Evolutionary conservation across 2,797 vertebrate species (phyloP).

Genomic region (Sciurus carolinensis): DNA sequence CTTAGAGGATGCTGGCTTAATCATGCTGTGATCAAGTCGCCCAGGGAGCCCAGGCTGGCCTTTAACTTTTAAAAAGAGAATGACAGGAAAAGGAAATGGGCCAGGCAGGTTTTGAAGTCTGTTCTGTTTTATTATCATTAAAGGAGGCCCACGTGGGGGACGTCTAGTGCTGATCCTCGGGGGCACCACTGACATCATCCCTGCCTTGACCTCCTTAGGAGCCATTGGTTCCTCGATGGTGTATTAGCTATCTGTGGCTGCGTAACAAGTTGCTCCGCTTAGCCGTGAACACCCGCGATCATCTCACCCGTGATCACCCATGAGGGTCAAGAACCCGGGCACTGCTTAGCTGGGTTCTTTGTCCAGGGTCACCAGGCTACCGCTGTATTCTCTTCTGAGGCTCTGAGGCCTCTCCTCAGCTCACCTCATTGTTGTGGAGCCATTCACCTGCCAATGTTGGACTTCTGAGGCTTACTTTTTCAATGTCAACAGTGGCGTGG

Average conservation of each 20-base stretch:
- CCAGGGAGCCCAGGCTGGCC: background rate
- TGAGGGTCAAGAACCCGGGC: background rate
- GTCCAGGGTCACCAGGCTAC: background rate
- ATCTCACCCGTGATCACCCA: background rate
- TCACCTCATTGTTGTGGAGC: background rate
- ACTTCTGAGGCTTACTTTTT: background rate
- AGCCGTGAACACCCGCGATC: too few relatives aligned
- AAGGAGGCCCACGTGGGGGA: background rate
- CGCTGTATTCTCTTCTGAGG: background rate
- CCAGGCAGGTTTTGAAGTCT: slow-evolving; percentile 61
- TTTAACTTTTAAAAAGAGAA: slow-evolving; percentile 70
- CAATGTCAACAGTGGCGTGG: background rate
- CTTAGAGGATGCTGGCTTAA: slow-evolving; percentile 25
- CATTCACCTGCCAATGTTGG: background rate
- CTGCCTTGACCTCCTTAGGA: background rate
- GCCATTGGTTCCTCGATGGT: background rate
- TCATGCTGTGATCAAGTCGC: slow-evolving; percentile 60
- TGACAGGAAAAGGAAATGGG: slow-evolving; percentile 53
- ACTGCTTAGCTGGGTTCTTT: background rate
- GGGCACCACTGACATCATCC: background rate
- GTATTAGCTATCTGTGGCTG: background rate
- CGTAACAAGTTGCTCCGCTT: background rate
- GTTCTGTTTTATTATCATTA: slow-evolving; percentile 45
- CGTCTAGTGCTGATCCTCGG: background rate
- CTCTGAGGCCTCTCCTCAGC: background rate